phyloP scores from a whole-genome alignment of 1,140 invertebrate genomes.

The Grapholita molesta region DNA sequence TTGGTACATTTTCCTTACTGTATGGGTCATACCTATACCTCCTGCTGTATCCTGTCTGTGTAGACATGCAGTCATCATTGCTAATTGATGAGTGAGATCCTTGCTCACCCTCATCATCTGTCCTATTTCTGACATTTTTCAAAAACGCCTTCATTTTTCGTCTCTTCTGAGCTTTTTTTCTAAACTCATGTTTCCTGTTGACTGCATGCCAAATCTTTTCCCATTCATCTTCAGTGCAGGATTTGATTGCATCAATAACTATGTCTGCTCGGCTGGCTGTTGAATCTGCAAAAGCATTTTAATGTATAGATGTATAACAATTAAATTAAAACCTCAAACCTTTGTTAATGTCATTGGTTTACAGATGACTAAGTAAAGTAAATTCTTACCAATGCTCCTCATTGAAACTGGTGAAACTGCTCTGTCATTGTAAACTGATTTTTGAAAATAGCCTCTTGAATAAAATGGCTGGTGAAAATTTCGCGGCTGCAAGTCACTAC shows the following conservation, averaged over 20 bases:
- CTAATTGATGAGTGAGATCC: conserved; percentile 57
- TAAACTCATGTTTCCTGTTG: conserved; percentile 39
- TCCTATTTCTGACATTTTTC: conserved; percentile 37
- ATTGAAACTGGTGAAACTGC: conserved; percentile 52
- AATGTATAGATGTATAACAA: too few relatives aligned
- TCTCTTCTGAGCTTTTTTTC: conserved; percentile 52
- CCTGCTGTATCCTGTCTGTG: conserved; percentile 27
- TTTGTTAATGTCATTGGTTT: not conserved
- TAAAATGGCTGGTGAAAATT: conserved; percentile 38
- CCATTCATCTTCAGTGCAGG: conserved; percentile 48
- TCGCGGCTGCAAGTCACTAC: conserved; percentile 36
- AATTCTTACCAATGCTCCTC: conserved; percentile 49
- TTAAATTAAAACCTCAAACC: too few relatives aligned
- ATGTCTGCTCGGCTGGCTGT: conserved; percentile 49
- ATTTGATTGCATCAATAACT: conserved; percentile 52
- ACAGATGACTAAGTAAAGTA: conserved; percentile 1
- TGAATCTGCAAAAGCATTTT: conserved; percentile 45
- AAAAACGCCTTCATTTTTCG: conserved; percentile 42
- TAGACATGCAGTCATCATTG: conserved; percentile 55
- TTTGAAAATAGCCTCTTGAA: conserved; percentile 35
- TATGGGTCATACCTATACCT: not conserved
- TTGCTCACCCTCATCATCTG: conserved; percentile 49
- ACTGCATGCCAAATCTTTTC: conserved; percentile 54
- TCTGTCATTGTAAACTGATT: conserved; percentile 47
- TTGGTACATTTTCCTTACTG: not conserved